Conservation (phyloP, 2,888 invertebrate genomes). For the Cartodere bifasciata region DNA sequence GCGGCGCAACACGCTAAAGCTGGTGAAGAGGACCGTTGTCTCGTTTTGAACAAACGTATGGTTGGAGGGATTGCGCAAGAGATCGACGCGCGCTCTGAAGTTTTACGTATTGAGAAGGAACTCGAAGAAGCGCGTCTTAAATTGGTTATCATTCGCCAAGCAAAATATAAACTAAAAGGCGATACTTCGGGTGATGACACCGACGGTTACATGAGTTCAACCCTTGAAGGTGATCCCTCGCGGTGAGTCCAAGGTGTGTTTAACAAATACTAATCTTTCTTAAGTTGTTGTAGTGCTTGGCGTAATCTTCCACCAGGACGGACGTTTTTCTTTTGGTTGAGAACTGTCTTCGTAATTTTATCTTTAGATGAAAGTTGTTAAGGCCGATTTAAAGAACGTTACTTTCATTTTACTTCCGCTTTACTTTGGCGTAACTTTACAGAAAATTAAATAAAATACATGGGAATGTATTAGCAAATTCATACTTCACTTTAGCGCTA, state of each 20-base stretch:
- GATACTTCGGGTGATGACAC: constrained; percentile 55
- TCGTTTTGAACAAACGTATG: constrained; percentile 84
- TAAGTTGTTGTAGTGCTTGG: no score
- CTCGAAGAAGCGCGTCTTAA: constrained; percentile 84
- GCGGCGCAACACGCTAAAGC: constrained; percentile 89
- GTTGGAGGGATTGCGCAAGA: constrained; percentile 96
- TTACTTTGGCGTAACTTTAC: no score
- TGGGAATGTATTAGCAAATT: no score
- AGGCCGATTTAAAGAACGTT: no score
- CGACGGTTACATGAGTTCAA: constrained; percentile 39
- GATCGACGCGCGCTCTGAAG: constrained; percentile 79
- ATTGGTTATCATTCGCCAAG: constrained; percentile 82
- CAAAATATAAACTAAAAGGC: constrained; percentile 70
- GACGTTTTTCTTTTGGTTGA: no score
- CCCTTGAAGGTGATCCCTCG: constrained; percentile 30
- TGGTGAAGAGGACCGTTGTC: constrained; percentile 80
- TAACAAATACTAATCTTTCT: no score
- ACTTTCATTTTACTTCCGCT: no score
- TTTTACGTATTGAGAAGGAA: constrained; percentile 87
- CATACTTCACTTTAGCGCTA: no score
- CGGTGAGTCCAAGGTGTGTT: constrained; percentile 36
- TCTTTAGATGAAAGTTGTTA: no score
- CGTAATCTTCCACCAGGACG: no score
- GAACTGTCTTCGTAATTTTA: no score
- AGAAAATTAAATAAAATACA: no score